Evolutionary conservation across 2,888 invertebrate species (phyloP).

Genomic region (Notodonta ziczac): DNA sequence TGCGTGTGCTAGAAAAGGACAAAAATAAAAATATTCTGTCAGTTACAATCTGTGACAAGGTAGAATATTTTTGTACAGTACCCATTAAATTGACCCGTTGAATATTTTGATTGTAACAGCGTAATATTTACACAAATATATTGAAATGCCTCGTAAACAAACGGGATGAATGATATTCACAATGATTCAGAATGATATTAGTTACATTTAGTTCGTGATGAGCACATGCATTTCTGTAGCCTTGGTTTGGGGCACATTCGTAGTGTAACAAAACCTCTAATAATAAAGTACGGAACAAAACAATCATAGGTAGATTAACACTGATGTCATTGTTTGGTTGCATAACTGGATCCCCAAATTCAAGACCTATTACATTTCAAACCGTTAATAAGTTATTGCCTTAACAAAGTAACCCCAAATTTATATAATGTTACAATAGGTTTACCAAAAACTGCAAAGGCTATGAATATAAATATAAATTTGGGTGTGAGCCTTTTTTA

Average conservation of each 20-base stretch:
- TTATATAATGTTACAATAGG: no score
- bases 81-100: constrained; percentile 21
- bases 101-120: constrained; percentile 32
- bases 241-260: constrained; percentile 32
- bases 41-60: constrained; percentile 50
- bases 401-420: background rate
- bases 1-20: constrained; percentile 92
- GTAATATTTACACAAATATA: constrained; percentile 36
- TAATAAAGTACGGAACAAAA: background rate
- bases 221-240: constrained; percentile 59
- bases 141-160: constrained; percentile 33
- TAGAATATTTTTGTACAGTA: constrained; percentile 19
- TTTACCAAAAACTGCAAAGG: no score
- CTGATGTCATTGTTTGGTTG: constrained; percentile 1
- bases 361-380: constrained; percentile 3
- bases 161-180: constrained; percentile 53
- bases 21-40: constrained; percentile 77
- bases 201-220: constrained; percentile 47
- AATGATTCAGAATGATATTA: constrained; percentile 52
- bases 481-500: background rate
- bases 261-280: background rate
- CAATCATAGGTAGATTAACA: constrained; percentile 1
- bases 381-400: background rate
- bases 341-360: constrained; percentile 6
- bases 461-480: no score